Evolutionary conservation across 1,140 invertebrate genomes (phyloP), one percentile per base, ranked within the genome.

Genomic region (Brachionus rotundiformis): DNA sequence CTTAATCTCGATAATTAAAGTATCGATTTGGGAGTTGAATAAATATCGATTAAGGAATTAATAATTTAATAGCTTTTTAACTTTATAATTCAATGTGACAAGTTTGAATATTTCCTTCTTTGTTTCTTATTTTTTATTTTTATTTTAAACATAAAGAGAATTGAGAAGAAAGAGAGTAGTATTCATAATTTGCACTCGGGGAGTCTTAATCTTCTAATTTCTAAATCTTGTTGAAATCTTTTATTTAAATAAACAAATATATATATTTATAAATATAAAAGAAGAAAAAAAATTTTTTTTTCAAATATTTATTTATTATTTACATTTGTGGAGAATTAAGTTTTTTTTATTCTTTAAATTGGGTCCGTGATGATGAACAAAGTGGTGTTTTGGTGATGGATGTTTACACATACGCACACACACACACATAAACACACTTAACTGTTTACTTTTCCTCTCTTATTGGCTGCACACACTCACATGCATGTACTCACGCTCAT

Each of bases 11-110:
- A 65, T 65, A 65, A 65, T 65, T 65, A 65, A 65, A 65, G 65
- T 71, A 71, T 71, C 33, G 31, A 71, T 36, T 71, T 71, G 65
- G 65, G 33, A 33, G 11, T 36, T 71, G 19, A 36, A 36, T 65
- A 71, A 71, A 36, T 71, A 71, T 71, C 65, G 65, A 71, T 71
- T 71, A 71, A 71, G 33, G 65, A 71, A 71, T 71, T 71, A 71
- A 71, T 71, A 54, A 19, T 54, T 54, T 23, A 54, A 54, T 54
- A 54, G 47, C 47, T 54, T 54, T 54, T 54, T 19, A 54, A n/a
- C 23, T 54, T 54, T 54, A 54, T 54, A 54, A 54, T 63, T 63
- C 61, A 29, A 29, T 63, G n/a, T 63, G 61, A 63, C 61, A 63
- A 63, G 61, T 63, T 63, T 63, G 25, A 63, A 63, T 63, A 29